Evolutionary conservation across 2,888 invertebrate genomes (phyloP), one percentile per base, ranked within the genome.

Genomic region (Dicycla oo): DNA sequence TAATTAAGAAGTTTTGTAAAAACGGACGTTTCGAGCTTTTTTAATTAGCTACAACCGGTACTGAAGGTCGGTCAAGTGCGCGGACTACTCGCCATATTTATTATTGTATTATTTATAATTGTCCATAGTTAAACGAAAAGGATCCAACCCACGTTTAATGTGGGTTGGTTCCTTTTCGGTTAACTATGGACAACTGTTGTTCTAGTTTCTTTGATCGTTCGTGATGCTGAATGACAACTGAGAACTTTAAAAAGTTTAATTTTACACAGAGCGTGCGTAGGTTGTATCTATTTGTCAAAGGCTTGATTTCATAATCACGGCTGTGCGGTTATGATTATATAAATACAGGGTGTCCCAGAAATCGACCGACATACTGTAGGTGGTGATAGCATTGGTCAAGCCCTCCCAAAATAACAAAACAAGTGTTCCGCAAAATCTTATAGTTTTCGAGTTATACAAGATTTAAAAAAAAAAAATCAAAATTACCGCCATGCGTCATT

Each of bases 1-100:
- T 73, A 73, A 71, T 75, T 65, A 82, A 82, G 72, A 71, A 47
- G 47, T 47, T 57, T 57, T 75, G 57, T 61, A 69, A 83, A 80
- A 83, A 83, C 18, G 8, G 49, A 68, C 13, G 45, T 43, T 47
- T n/a, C 13, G 1, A 60, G 18, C 72, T 47, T 54, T 49, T 38
- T 69, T 49, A 38, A 57, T 38, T 57, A 67, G 11, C 3, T 51
- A 49, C 18, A 58, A 49, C 43, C 49, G 3, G n/a, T 30, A 40
- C 34, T 64, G 68, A 83, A 80, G 80, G 81, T 74, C 67, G 54
- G 23, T 74, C 58, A 64, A 56, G 63, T 49, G 38, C 70, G 40
- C 77, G 23, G 18, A 40, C 64, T 30, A 64, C 20, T 47, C 8
- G 54, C 11, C 34, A 49, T 62, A 40, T 68, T 56, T 66, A n/a